Percentiles rank a stretch among this genome's conserved stretches.
These are phyloP conservation scores for Drosophila lacicola DNA, from an alignment of 2,888 invertebrate genomes.

Conservation along the genomic window DNA sequence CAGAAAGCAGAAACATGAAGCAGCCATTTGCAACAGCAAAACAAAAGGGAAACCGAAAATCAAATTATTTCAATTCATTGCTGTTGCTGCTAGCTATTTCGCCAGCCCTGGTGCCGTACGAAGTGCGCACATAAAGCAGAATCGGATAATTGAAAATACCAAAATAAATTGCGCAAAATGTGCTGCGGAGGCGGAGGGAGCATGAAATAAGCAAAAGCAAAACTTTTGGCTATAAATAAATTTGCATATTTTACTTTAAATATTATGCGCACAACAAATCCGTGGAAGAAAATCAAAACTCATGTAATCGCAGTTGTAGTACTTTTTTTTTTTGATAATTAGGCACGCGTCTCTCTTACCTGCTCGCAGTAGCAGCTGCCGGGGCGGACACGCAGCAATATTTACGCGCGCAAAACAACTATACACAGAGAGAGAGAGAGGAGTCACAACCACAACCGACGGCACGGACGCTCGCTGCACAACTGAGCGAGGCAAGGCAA, in stretches of 20 bases:
- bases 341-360: conserved; percentile 69
- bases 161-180: conserved; percentile 67
- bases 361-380: conserved; percentile 57
- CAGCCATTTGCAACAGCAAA: conserved; percentile 10
- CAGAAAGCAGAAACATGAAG: conserved; percentile 22
- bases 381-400: conserved; percentile 60
- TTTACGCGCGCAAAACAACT: conserved; percentile 73
- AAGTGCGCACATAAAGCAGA: conserved; percentile 42
- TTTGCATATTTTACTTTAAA: conserved; percentile 41
- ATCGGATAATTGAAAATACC: conserved; percentile 69
- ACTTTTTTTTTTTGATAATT: conserved; percentile 29
- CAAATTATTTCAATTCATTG: conserved; percentile 19
- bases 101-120: conserved; percentile 55
- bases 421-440: conserved; percentile 50
- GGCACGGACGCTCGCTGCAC: conserved; percentile 78
- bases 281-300: conserved; percentile 29
- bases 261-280: conserved; percentile 24
- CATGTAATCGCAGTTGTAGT: conserved; percentile 18
- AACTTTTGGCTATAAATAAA: conserved; percentile 68
- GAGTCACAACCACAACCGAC: conserved; percentile 61
- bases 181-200: conserved; percentile 19
- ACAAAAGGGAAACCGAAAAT: conserved; percentile 11
- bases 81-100: not conserved
- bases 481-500: conserved; percentile 67
- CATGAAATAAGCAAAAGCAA: conserved; percentile 35